phyloP scores from a whole-genome alignment of 2,113 vertebrate species.

The Arvicanthis niloticus region DNA sequence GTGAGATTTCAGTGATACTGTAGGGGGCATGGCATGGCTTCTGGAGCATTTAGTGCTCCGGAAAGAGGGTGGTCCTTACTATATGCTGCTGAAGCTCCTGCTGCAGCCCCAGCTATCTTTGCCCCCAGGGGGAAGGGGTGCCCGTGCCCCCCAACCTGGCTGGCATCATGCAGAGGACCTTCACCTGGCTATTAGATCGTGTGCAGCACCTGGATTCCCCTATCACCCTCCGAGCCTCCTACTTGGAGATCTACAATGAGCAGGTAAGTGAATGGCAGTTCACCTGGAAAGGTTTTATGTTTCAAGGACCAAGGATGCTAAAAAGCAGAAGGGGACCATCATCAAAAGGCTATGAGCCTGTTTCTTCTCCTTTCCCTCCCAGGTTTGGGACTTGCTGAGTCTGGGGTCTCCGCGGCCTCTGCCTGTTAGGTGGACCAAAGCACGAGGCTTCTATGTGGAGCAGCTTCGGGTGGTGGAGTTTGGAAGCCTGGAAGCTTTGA shows the following conservation, averaged over 20 bases:
- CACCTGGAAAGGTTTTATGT: background rate
- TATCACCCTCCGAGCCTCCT: slow-evolving; percentile 86
- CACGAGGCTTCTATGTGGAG: slow-evolving; percentile 87
- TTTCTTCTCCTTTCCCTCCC: background rate
- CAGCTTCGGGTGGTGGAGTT: slow-evolving; percentile 85
- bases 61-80: background rate
- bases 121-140: slow-evolving; percentile 62
- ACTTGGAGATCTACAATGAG: slow-evolving; percentile 90
- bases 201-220: slow-evolving; percentile 64
- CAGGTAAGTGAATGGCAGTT: slow-evolving; percentile 77
- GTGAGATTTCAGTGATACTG: background rate
- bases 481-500: slow-evolving; percentile 80
- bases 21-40: background rate
- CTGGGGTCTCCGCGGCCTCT: slow-evolving; percentile 72
- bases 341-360: background rate
- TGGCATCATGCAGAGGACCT: slow-evolving; percentile 88
- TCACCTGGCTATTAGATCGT: slow-evolving; percentile 86
- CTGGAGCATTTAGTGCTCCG: background rate
- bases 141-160: slow-evolving; percentile 17
- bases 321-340: background rate
- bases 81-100: background rate
- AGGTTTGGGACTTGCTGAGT: slow-evolving; percentile 88
- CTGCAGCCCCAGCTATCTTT: background rate
- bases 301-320: background rate
- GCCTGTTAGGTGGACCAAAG: slow-evolving; percentile 87